A percentile compares a stretch with the other conserved stretches of the same genome.
These are phyloP conservation scores for Drosophila algonquin DNA, from an alignment of 2,888 invertebrate species.

Conservation along the genomic window DNA sequence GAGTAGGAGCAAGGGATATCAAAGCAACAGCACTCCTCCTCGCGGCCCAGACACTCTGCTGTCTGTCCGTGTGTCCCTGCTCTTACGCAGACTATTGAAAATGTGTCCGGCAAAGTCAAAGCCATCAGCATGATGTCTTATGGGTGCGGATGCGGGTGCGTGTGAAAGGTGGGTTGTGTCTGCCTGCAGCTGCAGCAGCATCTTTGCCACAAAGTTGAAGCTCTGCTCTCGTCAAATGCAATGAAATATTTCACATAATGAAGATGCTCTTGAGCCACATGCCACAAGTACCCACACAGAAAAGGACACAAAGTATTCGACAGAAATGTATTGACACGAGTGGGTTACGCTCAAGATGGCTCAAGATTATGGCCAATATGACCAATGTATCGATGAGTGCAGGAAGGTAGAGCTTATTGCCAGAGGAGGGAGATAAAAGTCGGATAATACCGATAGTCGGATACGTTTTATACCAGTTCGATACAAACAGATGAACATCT, in stretches of 20 bases:
- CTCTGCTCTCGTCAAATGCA: constrained; percentile 18
- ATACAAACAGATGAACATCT: too few relatives aligned
- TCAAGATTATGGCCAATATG: background rate
- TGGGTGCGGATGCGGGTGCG: background rate
- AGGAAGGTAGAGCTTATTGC: too few relatives aligned
- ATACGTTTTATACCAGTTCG: too few relatives aligned
- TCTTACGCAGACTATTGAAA: background rate
- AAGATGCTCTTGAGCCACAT: background rate
- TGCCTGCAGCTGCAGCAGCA: background rate
- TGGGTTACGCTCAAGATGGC: constrained; percentile 8
- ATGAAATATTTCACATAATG: constrained; percentile 23
- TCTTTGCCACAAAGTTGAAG: constrained; percentile 27
- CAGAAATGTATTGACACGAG: too few relatives aligned
- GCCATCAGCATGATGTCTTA: constrained; percentile 15
- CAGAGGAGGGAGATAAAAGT: background rate
- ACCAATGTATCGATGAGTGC: background rate
- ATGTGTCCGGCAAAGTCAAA: constrained; percentile 13
- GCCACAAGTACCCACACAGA: too few relatives aligned
- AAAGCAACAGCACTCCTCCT: constrained; percentile 10
- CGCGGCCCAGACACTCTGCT: too few relatives aligned
- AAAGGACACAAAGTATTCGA: background rate
- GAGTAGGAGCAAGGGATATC: constrained; percentile 1
- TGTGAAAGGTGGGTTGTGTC: background rate
- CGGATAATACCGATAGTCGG: too few relatives aligned
- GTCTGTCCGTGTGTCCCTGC: background rate